Percentiles rank a stretch among this genome's conserved stretches.
Conservation (phyloP, 2,113 vertebrate species). For the Psammodynastes pulverulentus region DNA sequence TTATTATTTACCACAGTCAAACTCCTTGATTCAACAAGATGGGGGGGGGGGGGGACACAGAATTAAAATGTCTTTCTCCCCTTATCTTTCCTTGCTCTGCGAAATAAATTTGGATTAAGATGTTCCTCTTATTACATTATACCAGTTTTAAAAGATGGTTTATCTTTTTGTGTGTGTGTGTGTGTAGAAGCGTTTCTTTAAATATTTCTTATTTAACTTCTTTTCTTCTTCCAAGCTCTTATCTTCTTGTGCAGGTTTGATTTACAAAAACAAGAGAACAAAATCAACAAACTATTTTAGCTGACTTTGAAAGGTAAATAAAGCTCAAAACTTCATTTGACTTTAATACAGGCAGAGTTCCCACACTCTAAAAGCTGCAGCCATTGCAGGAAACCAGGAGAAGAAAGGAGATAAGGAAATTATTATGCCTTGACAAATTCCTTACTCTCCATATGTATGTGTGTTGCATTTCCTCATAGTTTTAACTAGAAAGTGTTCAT, state of each 20-base stretch:
- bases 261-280: slow-evolving; percentile 30
- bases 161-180: not conserved
- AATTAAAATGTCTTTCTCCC: not conserved
- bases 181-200: slow-evolving; percentile 46
- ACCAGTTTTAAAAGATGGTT: not conserved
- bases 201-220: slow-evolving; percentile 41
- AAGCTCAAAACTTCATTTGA: slow-evolving; percentile 20
- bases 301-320: slow-evolving; percentile 5
- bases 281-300: slow-evolving; percentile 51
- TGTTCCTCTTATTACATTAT: not conserved
- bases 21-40: not conserved
- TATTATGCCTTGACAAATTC: slow-evolving; percentile 13
- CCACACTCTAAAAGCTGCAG: slow-evolving; percentile 16
- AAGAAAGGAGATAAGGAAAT: slow-evolving; percentile 41
- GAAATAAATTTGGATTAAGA: slow-evolving; percentile 7
- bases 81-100: slow-evolving; percentile 7
- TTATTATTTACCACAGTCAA: not conserved
- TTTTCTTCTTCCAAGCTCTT: slow-evolving; percentile 54
- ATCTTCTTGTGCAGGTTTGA: slow-evolving; percentile 56
- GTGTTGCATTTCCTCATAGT: not conserved
- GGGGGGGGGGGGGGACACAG: accelerated
- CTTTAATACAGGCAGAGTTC: slow-evolving; percentile 37
- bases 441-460: not conserved
- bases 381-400: slow-evolving; percentile 52
- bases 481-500: slow-evolving; percentile 3